phyloP scores from a whole-genome alignment of 2,888 invertebrate species.

The Caenorhabditis becei region DNA sequence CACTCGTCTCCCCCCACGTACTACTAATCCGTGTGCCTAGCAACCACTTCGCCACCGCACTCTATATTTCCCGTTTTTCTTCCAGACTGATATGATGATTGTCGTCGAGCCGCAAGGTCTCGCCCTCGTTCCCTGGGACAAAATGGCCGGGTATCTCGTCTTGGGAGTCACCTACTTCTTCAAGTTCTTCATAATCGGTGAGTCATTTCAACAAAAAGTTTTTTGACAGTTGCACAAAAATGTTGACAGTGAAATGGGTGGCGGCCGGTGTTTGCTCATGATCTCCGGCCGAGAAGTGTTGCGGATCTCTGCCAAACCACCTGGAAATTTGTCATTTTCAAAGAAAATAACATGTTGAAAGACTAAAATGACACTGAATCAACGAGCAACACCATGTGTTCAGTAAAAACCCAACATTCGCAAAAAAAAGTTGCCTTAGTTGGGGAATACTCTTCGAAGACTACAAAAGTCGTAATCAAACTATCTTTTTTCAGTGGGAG shows the following conservation, averaged over 20 bases:
- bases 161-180: constrained; percentile 64
- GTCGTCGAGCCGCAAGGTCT: constrained; percentile 75
- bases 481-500: constrained; percentile 71
- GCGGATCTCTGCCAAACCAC: constrained; percentile 8
- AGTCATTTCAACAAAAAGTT: no score
- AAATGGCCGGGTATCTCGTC: constrained; percentile 54
- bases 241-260: neutral
- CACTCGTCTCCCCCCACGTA: neutral
- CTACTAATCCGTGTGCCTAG: constrained; percentile 52
- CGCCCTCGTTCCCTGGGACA: constrained; percentile 72
- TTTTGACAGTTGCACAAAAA: constrained; percentile 7
- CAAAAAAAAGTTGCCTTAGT: no score
- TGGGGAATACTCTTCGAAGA: no score
- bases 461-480: neutral
- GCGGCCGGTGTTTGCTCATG: neutral
- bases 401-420: no score
- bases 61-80: constrained; percentile 1
- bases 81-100: constrained; percentile 70
- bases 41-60: constrained; percentile 16
- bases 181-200: constrained; percentile 70
- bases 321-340: neutral
- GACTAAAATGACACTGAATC: neutral
- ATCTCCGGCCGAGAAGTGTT: neutral
- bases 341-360: neutral
- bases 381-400: neutral